phyloP scores from a whole-genome alignment of 2,888 invertebrate genomes.

The Coelinius sp. region DNA sequence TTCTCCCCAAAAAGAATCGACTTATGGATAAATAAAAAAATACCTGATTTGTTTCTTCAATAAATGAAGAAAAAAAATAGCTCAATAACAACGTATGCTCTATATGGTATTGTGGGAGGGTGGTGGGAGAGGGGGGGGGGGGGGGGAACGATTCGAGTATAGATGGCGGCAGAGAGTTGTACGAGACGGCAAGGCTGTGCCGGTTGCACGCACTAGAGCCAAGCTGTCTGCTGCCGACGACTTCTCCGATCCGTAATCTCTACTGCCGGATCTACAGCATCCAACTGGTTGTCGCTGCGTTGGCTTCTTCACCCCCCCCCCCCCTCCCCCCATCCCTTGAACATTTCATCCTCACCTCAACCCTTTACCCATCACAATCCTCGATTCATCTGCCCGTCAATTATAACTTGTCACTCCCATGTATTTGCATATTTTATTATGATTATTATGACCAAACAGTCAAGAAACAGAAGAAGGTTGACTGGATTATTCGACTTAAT shows the following conservation, averaged over 20 bases:
- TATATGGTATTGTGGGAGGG: background rate
- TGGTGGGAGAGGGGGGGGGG: background rate
- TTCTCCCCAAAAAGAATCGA: no score
- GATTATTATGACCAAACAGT: background rate
- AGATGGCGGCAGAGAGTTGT: constrained; percentile 19
- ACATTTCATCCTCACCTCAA: background rate
- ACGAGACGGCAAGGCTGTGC: constrained; percentile 58
- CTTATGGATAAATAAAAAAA: no score
- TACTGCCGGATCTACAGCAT: constrained; percentile 55
- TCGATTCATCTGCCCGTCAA: background rate
- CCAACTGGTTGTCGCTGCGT: constrained; percentile 8
- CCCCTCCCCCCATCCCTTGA: background rate
- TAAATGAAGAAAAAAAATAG: background rate
- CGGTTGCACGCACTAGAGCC: constrained; percentile 61
- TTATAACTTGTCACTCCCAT: background rate
- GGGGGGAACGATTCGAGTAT: background rate
- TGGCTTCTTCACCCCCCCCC: background rate
- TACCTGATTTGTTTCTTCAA: background rate
- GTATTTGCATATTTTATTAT: background rate
- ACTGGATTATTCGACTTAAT: background rate
- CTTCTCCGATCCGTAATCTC: constrained; percentile 52
- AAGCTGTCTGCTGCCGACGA: constrained; percentile 66
- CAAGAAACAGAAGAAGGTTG: background rate
- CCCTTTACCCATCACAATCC: background rate
- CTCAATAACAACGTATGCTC: background rate